Evolutionary conservation across 2,797 vertebrate genomes (phyloP), one percentile per base, ranked within the genome.

Genomic region (Philypnodon macrostomus): DNA sequence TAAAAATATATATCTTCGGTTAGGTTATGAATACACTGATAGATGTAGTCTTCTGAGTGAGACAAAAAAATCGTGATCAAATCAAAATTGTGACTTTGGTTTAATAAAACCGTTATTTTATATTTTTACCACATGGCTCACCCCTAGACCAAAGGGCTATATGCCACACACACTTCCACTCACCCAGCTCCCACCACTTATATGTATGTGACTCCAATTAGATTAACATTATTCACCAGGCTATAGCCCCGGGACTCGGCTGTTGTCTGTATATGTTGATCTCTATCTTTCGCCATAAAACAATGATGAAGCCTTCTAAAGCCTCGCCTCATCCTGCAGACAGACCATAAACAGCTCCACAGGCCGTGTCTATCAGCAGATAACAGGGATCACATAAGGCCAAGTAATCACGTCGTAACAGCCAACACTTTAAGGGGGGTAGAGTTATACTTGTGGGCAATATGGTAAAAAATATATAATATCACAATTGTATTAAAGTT

Each of bases 201-300:
- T n/a, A 39, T 17, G 45, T 34, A 54, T 13, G 36, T 21, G 12
- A 41, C 14, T 19, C 14, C 16, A 18, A 47, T 3, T 9, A 39
- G 53, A 37, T 26, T 5, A 27, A 34, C 8, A 56, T 68, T 75
- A 57, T 53, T 26, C 8, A 12, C 24, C 14, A 15, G 30, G 16
- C 12, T 27, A 41, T 1, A n/a, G 59, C 51, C 52, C 18, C 7
- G 2, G 32, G 53, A 36, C 37, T 15, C 0, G 7, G 8, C 19
- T 47, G 52, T 42, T 47, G 52, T 44, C 54, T 36, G 46, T 31
- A 46, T 59, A 40, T 45, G 35, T 53, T 71, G 68, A 75, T 70
- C 59, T 73, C 58, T 67, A 77, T 80, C 75, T 77, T 17, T 19
- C 65, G 54, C 36, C 53, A 39, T 73, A 51, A 76, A n/a, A 32